Conservation (phyloP, 2,797 vertebrate species). For the Xenentodon cancila region DNA sequence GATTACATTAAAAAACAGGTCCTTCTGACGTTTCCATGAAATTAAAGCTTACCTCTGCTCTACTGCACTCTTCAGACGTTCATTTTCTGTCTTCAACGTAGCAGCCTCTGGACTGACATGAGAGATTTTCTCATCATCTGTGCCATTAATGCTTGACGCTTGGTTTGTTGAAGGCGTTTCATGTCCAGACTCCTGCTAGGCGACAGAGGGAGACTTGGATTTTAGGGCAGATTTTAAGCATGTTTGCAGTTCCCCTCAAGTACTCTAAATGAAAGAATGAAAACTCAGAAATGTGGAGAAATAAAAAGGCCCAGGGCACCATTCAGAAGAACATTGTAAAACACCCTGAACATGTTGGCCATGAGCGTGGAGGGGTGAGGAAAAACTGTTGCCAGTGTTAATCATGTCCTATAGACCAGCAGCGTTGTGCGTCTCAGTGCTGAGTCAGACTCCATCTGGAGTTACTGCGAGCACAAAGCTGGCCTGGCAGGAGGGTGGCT, state of each 20-base stretch:
- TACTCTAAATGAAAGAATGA: conserved; percentile 6
- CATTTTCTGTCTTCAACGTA: conserved; percentile 90
- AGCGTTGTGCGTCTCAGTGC: conserved; percentile 35
- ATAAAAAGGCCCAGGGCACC: background rate
- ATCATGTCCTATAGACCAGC: conserved; percentile 51
- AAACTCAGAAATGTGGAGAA: background rate
- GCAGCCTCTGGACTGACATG: conserved; percentile 81
- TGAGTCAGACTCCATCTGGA: conserved; percentile 47
- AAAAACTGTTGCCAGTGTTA: conserved; percentile 47
- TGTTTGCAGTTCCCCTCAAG: conserved; percentile 7
- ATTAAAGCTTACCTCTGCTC: conserved; percentile 87
- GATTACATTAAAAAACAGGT: background rate
- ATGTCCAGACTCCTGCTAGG: conserved; percentile 85
- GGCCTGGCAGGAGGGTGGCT: conserved; percentile 9
- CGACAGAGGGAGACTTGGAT: conserved; percentile 11
- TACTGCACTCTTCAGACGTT: conserved; percentile 89
- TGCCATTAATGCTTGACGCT: conserved; percentile 93
- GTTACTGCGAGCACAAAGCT: conserved; percentile 22
- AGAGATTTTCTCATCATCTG: conserved; percentile 94
- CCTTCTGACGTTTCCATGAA: background rate
- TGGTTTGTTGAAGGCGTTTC: conserved; percentile 88
- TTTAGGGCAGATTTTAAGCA: conserved; percentile 10
- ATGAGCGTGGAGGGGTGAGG: conserved; percentile 40
- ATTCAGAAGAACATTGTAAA: conserved; percentile 19
- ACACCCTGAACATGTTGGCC: conserved; percentile 31